phyloP scores from a whole-genome alignment of 2,888 invertebrate species.

The Pterostichus madidus region DNA sequence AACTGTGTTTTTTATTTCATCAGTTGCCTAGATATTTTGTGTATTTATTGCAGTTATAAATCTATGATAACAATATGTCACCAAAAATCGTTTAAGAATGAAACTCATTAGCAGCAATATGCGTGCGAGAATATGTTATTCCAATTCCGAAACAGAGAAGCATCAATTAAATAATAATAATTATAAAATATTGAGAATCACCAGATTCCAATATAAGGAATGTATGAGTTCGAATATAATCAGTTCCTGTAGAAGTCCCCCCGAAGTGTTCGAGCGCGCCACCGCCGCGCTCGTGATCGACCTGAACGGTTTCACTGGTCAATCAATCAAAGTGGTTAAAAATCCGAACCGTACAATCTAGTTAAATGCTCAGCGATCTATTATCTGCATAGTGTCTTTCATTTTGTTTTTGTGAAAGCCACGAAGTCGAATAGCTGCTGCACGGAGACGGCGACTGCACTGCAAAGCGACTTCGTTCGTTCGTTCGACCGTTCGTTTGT shows the following conservation, averaged over 20 bases:
- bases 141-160: too few relatives aligned
- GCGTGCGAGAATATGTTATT: too few relatives aligned
- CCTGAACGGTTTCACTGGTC: constrained; percentile 61
- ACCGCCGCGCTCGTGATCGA: constrained; percentile 54
- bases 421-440: constrained; percentile 31
- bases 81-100: too few relatives aligned
- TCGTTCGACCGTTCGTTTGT: constrained; percentile 34
- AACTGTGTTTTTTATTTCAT: too few relatives aligned
- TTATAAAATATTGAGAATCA: too few relatives aligned
- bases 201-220: not conserved
- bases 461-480: constrained; percentile 18
- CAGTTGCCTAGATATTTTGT: too few relatives aligned
- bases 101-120: too few relatives aligned
- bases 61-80: too few relatives aligned
- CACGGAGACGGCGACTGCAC: constrained; percentile 1
- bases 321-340: constrained; percentile 65
- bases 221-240: not conserved
- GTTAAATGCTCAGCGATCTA: constrained; percentile 66
- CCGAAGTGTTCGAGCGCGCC: not conserved
- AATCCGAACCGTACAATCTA: constrained; percentile 62
- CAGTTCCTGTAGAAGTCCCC: too few relatives aligned
- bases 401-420: constrained; percentile 66
- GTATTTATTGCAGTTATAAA: too few relatives aligned
- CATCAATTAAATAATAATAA: too few relatives aligned
- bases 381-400: constrained; percentile 66